Conservation (phyloP, 2,113 vertebrate species). For the Vulpes ferrilata region DNA sequence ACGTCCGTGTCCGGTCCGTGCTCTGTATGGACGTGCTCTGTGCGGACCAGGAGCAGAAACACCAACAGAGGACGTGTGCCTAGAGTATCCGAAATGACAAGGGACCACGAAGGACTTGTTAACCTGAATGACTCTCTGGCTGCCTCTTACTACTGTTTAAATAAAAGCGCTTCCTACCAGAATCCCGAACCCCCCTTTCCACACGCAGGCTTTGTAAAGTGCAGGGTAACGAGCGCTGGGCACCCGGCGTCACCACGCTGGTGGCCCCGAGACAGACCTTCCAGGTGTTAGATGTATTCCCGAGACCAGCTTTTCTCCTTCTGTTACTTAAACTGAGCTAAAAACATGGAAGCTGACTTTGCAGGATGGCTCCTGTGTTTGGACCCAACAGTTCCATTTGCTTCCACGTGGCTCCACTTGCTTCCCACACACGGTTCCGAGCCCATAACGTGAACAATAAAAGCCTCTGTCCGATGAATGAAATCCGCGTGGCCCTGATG, state of each 20-base stretch:
- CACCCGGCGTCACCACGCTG: background rate
- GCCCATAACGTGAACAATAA: background rate
- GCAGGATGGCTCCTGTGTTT: background rate
- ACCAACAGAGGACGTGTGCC: background rate
- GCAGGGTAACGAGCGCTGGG: background rate
- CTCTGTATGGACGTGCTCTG: background rate
- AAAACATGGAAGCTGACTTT: background rate
- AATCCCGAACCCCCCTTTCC: background rate
- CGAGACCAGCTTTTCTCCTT: background rate
- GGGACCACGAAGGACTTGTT: background rate
- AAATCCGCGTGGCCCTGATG: background rate
- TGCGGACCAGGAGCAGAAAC: background rate
- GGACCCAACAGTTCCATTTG: background rate
- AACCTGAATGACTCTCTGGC: background rate
- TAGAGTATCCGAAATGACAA: background rate
- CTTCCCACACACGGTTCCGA: background rate
- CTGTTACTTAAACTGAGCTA: background rate
- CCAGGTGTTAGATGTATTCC: background rate
- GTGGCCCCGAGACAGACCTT: background rate
- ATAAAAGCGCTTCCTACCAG: slow-evolving; percentile 13
- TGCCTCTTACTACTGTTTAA: background rate
- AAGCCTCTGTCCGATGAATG: background rate
- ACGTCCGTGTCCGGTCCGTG: background rate
- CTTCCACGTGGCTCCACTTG: background rate
- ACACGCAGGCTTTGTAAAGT: background rate